phyloP scores from a whole-genome alignment of 2,888 invertebrate species.

The Eristalis intricaria region DNA sequence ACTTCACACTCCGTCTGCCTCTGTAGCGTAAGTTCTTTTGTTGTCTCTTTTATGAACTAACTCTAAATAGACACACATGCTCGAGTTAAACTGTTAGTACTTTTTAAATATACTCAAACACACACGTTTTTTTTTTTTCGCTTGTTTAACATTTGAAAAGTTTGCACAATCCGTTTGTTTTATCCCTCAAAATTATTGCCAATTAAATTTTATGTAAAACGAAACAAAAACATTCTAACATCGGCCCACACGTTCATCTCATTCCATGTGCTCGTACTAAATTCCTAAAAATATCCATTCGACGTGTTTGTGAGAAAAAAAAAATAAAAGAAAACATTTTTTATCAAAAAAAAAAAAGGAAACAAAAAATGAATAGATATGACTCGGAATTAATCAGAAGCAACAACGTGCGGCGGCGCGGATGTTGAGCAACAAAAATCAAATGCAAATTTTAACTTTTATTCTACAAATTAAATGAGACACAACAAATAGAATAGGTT shows the following conservation, averaged over 20 bases:
- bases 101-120: neutral
- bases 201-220: conserved; percentile 19
- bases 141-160: neutral
- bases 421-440: neutral
- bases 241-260: neutral
- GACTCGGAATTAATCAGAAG: conserved; percentile 15
- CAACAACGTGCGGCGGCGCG: neutral
- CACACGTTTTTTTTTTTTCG: neutral
- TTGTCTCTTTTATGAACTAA: neutral
- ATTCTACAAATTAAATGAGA: neutral
- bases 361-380: neutral
- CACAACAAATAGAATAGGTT: neutral
- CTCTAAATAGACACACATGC: neutral
- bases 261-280: conserved; percentile 7
- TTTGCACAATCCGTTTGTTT: conserved; percentile 17
- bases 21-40: neutral
- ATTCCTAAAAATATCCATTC: conserved; percentile 15
- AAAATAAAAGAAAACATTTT: neutral
- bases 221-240: neutral
- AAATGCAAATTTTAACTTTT: neutral
- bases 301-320: neutral
- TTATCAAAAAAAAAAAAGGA: neutral
- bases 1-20: too few relatives aligned
- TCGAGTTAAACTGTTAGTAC: neutral
- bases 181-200: neutral